Evolutionary conservation across 2,888 invertebrate species (phyloP), one percentile per base, ranked within the genome.

Genomic region (Cryptophagus acutangulus): DNA sequence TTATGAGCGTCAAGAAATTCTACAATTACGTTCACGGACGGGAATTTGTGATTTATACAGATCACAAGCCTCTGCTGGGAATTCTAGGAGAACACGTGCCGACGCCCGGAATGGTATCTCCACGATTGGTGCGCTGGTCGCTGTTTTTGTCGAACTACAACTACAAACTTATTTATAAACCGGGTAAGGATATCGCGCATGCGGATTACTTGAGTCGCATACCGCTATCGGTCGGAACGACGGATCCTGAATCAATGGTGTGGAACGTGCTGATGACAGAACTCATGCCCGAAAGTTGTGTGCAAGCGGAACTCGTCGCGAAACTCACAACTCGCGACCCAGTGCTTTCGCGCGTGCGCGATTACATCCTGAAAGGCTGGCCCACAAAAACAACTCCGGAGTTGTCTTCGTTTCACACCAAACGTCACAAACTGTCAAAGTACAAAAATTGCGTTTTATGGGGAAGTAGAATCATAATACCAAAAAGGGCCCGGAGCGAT

Each of bases 41-140:
- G n/a, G 15, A 8, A 15, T 15, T 31, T 31, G 16, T 8, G 15
- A 15, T 31, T 28, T 18, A 25, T 2, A 34, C 35, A 25, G 41
- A 41, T 18, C 33, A 37, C 18, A 24, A 37, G 33, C 37, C 37
- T 1, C 15, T 41, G 24, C 13, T 33, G 8, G 25, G 33, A 10
- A 39, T 39, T 25, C 40, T 39, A 16, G 36, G 36, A 2, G 15
- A 33, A 13, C 31, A 43, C 15, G 33, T 33, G 17, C 24, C 29
- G 3, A 36, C 33, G 2, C 31, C 40, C 13, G 24, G 20, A 33
- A 36, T 29, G 14, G n/a, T 31, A 10, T 34, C 34, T 8, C 34
- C 34, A 10, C 28, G 31, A n/a, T 17, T 36, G 18, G 12, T 30
- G 10, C 15, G 41, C 8, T 36, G 36, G 30, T 15, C 31, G 2